Evolutionary conservation across 2,113 vertebrate genomes (phyloP).

Genomic region (Stercorarius parasiticus): DNA sequence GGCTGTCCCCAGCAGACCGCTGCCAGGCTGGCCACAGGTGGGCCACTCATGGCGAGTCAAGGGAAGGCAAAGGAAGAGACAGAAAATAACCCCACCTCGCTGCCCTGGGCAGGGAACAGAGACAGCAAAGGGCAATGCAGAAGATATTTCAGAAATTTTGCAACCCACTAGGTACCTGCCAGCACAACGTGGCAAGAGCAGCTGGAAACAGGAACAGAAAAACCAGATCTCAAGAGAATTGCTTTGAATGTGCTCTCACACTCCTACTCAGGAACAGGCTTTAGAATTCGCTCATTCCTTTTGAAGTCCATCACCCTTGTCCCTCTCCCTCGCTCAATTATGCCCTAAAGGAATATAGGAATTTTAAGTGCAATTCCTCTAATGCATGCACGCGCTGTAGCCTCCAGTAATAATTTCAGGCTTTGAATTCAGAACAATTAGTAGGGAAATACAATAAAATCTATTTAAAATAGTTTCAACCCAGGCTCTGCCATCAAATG

Average conservation of each 20-base stretch:
- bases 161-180: background rate
- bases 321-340: background rate
- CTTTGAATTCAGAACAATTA: background rate
- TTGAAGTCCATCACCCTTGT: background rate
- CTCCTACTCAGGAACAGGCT: background rate
- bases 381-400: rapidly evolving
- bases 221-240: background rate
- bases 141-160: rapidly evolving
- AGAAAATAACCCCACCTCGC: background rate
- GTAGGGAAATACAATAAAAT: background rate
- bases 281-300: background rate
- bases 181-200: background rate
- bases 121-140: background rate
- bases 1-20: background rate
- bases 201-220: background rate
- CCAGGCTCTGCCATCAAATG: background rate
- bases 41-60: rapidly evolving
- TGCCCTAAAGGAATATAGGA: background rate
- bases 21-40: background rate
- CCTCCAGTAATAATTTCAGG: background rate
- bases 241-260: background rate
- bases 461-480: background rate
- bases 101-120: background rate
- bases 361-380: background rate
- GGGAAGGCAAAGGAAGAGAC: background rate